Evolutionary conservation across 2,113 vertebrate species (phyloP), one percentile per base, ranked within the genome.

Genomic region (Phrynocephalus versicolor): DNA sequence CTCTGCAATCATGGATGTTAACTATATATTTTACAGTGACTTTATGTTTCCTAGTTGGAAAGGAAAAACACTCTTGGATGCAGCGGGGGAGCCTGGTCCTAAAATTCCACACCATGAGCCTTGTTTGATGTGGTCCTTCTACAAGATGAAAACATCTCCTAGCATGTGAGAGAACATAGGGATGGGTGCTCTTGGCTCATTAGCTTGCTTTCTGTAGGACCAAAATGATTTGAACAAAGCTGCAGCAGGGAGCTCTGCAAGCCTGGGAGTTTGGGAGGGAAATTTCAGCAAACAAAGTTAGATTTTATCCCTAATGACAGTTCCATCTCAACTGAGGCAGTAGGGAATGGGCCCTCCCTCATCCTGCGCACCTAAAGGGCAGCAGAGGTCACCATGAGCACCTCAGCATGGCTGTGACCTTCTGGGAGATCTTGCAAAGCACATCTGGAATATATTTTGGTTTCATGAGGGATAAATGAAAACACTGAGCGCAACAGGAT

Each of bases 391-490:
- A 93, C 57, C 79, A 89, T 88, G 82, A 93, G 92, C 92, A 90
- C 92, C 95, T 93, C 84, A 3, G 79, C 86, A 94, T 93, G 94
- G 92, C 93, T 91, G 78, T 93, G 94, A 95, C 93, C 94, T 94
- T 93, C 92, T 3, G 0, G 89, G 62, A 93, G 94, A 80, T 92
- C 91, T 92, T 85, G 85, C 90, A 88, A 91, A 90, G 87, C 90
- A 95, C 95, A 95, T 95, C 95, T 95, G 96, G 95, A 95, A 95
- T 55, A 79, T 81, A 94, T 95, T 96, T 94, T 87, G 35, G 91
- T 90, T 95, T 94, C 94, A 88, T 88, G 93, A 93, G 94, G 90
- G 91, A 94, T 93, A 94, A 95, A 93, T 77, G 94, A 90, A 93
- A 94, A 94, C 90, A 89, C 80, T 85, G 90, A 93, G 60, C 88